Base-by-base conservation (phyloP, 2,797 vertebrate genomes). In the Spondyliosoma cantharus region DNA sequence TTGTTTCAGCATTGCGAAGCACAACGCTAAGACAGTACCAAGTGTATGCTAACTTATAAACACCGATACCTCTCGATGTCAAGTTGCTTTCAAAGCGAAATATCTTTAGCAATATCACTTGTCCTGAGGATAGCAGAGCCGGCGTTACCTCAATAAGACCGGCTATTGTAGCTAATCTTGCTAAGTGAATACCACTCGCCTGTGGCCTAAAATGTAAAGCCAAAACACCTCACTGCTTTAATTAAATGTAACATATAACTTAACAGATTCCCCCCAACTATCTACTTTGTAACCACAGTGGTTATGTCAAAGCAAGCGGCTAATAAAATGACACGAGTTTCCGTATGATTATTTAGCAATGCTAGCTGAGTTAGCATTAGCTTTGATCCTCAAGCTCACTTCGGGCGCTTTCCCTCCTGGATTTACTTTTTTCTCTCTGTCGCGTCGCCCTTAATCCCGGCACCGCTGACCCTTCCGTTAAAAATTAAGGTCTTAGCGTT, bases 1-100 rank as follows among this genome's bases (percentile, higher is more conserved):
- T 87, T 93, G 93, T 92, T 95, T 95, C 88, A 95, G 91, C 94
- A 95, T 95, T 78, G 89, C 80, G 87, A 89, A 91, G 87, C 87
- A 91, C 90, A 80, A 84, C 71, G 82, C 85, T 90, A 78, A 78
- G 76, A 90, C 70, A 85, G 75, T 77, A 86, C 63, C 67, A 79
- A 86, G 69, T 83, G 76, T 80, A 52, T 29, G 25, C 86, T 72
- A 89, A 92, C 64, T 78, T 83, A 88, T 80, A 86, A 81, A 85
- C 71, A 84, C 79, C 8, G 56, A 86, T 75, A 68, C 32, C 53
- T 68, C 63, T 60, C 22, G 73, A 74, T 74, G 60, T 80, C 25
- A 85, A 78, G 82, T 57, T 65, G 74, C 49, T 87, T 83, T 78
- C 15, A 58, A 76, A 60, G 81, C 71, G 46, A 78, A 76, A 78